A percentile compares a stretch with the other conserved stretches of the same genome.
Conservation (phyloP, 2,888 invertebrate genomes). For the Galerucella calmariensis region DNA sequence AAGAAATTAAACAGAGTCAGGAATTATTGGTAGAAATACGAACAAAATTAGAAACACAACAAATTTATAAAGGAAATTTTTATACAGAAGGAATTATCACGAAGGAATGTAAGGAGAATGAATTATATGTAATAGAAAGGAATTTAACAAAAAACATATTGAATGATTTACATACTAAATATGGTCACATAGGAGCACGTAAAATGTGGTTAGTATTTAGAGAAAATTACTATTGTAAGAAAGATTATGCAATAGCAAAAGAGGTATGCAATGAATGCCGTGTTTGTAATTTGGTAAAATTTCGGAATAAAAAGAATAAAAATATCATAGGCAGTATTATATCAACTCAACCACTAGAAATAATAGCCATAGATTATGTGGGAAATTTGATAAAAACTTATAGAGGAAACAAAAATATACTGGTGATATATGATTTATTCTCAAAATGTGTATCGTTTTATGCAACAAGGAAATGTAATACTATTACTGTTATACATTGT, state of each 20-base stretch:
- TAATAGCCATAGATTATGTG: too few species aligned
- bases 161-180: constrained; percentile 10
- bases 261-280: neutral
- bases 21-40: neutral
- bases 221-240: constrained; percentile 13
- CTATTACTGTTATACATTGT: too few species aligned
- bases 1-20: neutral
- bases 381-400: too few species aligned
- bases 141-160: constrained; percentile 6
- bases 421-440: too few species aligned
- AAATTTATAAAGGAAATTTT: neutral
- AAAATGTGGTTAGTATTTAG: neutral
- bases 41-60: neutral
- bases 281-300: too few species aligned
- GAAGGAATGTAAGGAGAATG: neutral
- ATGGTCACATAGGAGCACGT: constrained; percentile 16
- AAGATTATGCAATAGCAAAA: constrained; percentile 12
- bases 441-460: too few species aligned
- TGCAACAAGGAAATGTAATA: too few species aligned
- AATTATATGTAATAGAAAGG: neutral
- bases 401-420: too few species aligned
- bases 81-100: neutral
- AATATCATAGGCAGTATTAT: too few species aligned
- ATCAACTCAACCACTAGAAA: too few species aligned
- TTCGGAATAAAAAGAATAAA: too few species aligned